These are phyloP conservation scores for Orycteropus afer DNA, from an alignment of 2,113 vertebrate species.

Conservation along the genomic window DNA sequence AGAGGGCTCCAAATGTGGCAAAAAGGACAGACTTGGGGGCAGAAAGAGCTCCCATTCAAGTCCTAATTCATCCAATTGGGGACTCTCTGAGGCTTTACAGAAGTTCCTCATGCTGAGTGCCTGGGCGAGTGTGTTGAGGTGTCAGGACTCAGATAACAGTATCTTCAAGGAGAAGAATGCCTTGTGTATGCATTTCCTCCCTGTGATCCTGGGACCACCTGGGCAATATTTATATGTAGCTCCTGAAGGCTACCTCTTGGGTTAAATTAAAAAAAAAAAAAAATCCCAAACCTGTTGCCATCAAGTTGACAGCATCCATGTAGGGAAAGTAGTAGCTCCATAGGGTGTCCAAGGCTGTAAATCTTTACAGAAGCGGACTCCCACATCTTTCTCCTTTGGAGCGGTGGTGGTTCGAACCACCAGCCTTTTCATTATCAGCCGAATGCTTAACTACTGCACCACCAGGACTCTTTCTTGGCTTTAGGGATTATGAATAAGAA, in stretches of 20 bases:
- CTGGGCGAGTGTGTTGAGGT: not conserved
- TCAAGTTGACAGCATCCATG: not conserved
- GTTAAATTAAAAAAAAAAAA: too few species aligned
- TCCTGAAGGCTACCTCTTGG: not conserved
- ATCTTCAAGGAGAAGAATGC: too few species aligned
- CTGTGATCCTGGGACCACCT: not conserved
- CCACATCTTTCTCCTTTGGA: not conserved
- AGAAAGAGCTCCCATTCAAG: not conserved
- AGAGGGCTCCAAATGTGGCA: not conserved
- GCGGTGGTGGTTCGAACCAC: not conserved
- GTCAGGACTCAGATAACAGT: too few species aligned
- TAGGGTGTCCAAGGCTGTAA: not conserved
- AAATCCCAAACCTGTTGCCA: not conserved
- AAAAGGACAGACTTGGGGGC: not conserved
- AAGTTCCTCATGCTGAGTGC: not conserved
- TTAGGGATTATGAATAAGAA: not conserved
- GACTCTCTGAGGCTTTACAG: not conserved
- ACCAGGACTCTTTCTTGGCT: too few species aligned
- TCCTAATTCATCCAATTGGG: not conserved
- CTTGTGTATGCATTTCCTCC: not conserved
- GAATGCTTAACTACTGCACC: not conserved
- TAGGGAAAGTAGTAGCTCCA: too few species aligned
- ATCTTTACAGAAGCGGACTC: not conserved
- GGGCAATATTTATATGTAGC: too few species aligned
- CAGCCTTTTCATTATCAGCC: not conserved